phyloP scores from a whole-genome alignment of 2,113 vertebrate genomes.

The Dissostichus mawsoni region DNA sequence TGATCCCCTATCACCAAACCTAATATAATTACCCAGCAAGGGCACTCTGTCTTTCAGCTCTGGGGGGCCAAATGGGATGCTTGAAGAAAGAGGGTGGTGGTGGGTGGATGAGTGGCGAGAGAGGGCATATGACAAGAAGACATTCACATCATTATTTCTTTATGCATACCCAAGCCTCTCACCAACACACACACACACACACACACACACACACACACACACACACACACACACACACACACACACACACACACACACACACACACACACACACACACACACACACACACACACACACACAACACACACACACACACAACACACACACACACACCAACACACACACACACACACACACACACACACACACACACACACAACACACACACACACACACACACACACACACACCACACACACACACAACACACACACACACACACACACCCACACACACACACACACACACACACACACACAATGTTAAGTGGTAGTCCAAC shows the following conservation, averaged over 20 bases:
- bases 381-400: neutral
- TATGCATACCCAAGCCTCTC: conserved; percentile 10
- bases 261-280: neutral
- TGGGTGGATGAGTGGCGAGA: conserved; percentile 44
- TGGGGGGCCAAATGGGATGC: conserved; percentile 60
- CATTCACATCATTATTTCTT: conserved; percentile 44
- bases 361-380: neutral
- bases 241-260: neutral
- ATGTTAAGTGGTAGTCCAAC: conserved; percentile 62
- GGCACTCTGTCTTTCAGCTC: conserved; percentile 85
- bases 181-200: neutral
- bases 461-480: neutral
- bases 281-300: neutral
- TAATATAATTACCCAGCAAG: conserved; percentile 88
- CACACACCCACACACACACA: neutral
- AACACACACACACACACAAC: neutral
- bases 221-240: neutral
- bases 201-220: neutral
- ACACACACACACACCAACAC: neutral
- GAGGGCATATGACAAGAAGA: conserved; percentile 16
- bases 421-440: neutral
- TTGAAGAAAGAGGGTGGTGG: conserved; percentile 43
- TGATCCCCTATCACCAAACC: conserved; percentile 81
- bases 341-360: neutral
- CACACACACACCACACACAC: neutral